These are phyloP conservation scores for Gorsachius goisagi DNA, from an alignment of 2,113 vertebrate genomes.

Conservation along the genomic window DNA sequence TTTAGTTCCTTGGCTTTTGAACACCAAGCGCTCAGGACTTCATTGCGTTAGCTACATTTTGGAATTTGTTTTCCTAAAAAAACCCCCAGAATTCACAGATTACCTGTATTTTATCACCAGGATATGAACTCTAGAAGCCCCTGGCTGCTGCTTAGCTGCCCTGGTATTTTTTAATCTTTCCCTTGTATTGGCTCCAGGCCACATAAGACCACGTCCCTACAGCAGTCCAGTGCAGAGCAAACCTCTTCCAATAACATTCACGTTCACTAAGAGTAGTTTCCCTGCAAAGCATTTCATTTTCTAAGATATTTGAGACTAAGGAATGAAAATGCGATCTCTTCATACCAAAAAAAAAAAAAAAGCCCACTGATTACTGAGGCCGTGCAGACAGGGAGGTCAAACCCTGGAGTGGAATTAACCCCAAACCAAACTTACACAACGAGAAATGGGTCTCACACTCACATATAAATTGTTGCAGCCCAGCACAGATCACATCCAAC, in stretches of 20 bases:
- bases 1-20: background rate
- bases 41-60: fast-evolving
- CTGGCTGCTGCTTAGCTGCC: background rate
- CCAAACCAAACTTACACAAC: background rate
- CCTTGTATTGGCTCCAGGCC: fast-evolving
- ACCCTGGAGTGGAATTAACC: background rate
- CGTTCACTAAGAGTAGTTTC: background rate
- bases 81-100: background rate
- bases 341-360: background rate
- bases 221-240: background rate
- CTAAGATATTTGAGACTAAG: background rate
- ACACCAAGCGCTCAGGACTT: too few species aligned
- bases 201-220: background rate
- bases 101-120: background rate
- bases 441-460: fast-evolving
- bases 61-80: background rate
- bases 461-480: fast-evolving
- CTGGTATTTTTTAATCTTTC: background rate
- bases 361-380: fast-evolving
- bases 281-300: background rate
- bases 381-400: fast-evolving
- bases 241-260: fast-evolving
- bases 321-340: background rate
- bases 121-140: background rate
- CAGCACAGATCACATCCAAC: background rate